These are phyloP conservation scores for Hiodon tergisus DNA, from an alignment of 2,113 vertebrate species.

Conservation along the genomic window DNA sequence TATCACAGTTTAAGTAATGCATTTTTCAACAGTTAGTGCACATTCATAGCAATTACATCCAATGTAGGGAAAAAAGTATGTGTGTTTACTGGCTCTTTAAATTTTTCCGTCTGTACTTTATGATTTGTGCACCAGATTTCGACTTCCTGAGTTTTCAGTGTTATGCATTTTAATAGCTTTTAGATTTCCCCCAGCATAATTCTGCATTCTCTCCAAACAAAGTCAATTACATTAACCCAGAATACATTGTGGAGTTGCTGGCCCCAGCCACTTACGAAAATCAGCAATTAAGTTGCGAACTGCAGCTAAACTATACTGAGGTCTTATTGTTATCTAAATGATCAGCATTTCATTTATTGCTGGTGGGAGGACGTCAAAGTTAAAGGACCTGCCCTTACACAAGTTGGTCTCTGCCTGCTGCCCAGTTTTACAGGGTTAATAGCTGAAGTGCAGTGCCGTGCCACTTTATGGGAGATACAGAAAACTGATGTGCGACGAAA, in stretches of 20 bases:
- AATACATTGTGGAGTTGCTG: not conserved
- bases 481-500: not conserved
- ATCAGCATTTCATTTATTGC: not conserved
- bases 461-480: not conserved
- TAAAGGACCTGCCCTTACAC: not conserved
- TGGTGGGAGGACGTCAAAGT: not conserved
- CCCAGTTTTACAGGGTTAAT: not conserved
- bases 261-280: constrained; percentile 6
- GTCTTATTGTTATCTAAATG: not conserved
- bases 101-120: not conserved
- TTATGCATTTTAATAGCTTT: constrained; percentile 11
- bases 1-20: no score
- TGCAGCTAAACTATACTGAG: constrained; percentile 1
- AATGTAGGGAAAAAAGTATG: no score
- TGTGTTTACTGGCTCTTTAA: not conserved
- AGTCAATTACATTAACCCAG: constrained; percentile 7
- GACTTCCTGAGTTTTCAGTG: not conserved
- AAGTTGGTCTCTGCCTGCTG: not conserved
- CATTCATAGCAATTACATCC: no score
- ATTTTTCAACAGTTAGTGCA: no score
- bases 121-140: not conserved
- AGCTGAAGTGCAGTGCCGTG: not conserved
- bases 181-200: constrained; percentile 19
- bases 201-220: constrained; percentile 5
- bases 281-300: constrained; percentile 8